Evolutionary conservation across 2,888 invertebrate genomes (phyloP), one percentile per base, ranked within the genome.

Genomic region (Prenolepis imparis): DNA sequence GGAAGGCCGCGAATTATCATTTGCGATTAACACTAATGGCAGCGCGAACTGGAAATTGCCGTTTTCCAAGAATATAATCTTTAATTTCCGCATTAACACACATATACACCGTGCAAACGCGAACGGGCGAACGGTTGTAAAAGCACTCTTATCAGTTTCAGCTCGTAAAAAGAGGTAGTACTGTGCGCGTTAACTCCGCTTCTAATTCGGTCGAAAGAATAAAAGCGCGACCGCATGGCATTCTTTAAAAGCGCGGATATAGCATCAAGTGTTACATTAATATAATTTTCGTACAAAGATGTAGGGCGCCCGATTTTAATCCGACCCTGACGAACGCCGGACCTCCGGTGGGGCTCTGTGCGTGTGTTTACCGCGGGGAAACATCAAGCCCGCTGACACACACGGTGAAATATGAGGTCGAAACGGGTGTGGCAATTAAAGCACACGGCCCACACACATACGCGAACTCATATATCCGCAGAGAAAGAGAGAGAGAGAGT

Each of bases 301-400:
- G 24, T 44, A 36, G 36, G 18, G 18, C 18, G 78, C 44, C 44
- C 59, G n/a, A 52, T 80, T 72, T 80, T 80, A 80, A 80, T 80
- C 59, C 78, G 74, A 36, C 73, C 78, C 78, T 80, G 78, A 80
- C 28, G 59, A 80, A 59, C 59, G 57, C 77, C 41, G 18, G 48
- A 87, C 83, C 87, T 86, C 39, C 82, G 61, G 48, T n/a, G 48
- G 84, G 82, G 80, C 85, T 83, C 85, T 83, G 87, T 87, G 89
- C 90, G 91, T 89, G 91, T 89, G 90, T 89, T 89, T 89, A 86
- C 89, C 70, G 90, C 89, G 87, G 88, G 87, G 88, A 90, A 92
- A 90, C 92, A 89, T 91, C 90, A 89, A 88, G 88, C 89, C 88
- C 87, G 90, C 89, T 86, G 91, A 92, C 91, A 88, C 86, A 74